Conservation (phyloP, 2,888 invertebrate genomes). For the Ichneumoninae sp. region DNA sequence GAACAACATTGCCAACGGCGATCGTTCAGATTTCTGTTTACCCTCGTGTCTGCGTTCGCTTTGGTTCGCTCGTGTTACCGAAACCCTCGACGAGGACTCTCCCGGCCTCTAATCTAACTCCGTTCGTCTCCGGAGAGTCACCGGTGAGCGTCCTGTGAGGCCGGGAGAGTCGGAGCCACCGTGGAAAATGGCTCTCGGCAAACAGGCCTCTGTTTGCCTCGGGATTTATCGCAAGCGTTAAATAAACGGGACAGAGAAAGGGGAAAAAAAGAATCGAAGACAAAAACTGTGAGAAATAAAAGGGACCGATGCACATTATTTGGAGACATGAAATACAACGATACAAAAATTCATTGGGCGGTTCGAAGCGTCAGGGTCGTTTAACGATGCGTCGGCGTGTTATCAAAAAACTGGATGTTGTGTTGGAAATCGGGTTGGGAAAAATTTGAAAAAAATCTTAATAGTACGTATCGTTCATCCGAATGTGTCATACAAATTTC, state of each 20-base stretch:
- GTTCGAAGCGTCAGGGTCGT: too few relatives aligned
- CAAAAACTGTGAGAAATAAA: conserved; percentile 18
- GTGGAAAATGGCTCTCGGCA: conserved; percentile 35
- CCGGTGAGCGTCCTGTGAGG: neutral
- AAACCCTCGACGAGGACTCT: conserved; percentile 27
- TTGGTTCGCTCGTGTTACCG: conserved; percentile 7
- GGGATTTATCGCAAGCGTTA: conserved; percentile 34
- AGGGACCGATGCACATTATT: neutral
- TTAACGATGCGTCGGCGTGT: neutral
- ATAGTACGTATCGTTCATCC: too few relatives aligned
- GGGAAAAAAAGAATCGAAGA: neutral
- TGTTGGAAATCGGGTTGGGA: too few relatives aligned
- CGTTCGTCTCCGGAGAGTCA: conserved; percentile 5
- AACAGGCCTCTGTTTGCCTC: conserved; percentile 31
- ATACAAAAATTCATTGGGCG: neutral
- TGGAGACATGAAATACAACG: neutral
- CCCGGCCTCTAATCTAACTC: conserved; percentile 40
- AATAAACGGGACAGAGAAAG: neutral
- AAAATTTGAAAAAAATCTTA: too few relatives aligned
- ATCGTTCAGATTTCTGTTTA: conserved; percentile 42
- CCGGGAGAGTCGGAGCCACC: conserved; percentile 19
- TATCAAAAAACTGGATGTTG: neutral
- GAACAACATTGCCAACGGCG: conserved; percentile 39
- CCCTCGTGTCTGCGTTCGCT: conserved; percentile 10
- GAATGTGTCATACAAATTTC: too few relatives aligned